Percentiles rank a stretch among this genome's conserved stretches.
These are phyloP conservation scores for Platypus cylindrus DNA, from an alignment of 2,888 invertebrate species.

Conservation along the genomic window DNA sequence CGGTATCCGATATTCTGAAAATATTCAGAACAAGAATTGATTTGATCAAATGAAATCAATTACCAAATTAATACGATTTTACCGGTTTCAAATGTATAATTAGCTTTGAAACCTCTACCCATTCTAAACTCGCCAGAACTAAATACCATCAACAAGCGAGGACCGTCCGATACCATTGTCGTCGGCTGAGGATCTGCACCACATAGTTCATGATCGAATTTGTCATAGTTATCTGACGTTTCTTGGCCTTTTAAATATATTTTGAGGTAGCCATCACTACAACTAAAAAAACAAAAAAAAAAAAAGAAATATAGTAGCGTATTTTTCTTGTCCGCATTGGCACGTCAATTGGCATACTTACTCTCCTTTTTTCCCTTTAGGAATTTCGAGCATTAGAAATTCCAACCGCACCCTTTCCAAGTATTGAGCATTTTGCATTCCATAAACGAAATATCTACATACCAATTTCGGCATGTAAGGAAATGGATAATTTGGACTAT, in stretches of 20 bases:
- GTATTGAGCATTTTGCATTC: conserved; percentile 93
- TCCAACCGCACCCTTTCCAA: conserved; percentile 85
- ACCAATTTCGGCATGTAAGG: conserved; percentile 92
- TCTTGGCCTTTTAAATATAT: conserved; percentile 87
- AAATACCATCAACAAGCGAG: conserved; percentile 87
- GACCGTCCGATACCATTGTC: conserved; percentile 78
- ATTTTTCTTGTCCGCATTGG: not conserved
- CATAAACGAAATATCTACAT: conserved; percentile 93
- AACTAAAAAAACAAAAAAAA: conserved; percentile 39
- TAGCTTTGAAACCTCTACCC: conserved; percentile 84
- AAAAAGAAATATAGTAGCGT: not conserved
- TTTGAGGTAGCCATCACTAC: conserved; percentile 83
- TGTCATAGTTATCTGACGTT: conserved; percentile 83
- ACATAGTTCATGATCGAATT: conserved; percentile 86
- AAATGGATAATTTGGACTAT: conserved; percentile 93
- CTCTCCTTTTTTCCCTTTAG: conserved; percentile 70
- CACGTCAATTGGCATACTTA: conserved; percentile 39
- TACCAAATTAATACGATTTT: conserved; percentile 11
- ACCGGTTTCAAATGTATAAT: conserved; percentile 77
- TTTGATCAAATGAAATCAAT: not conserved
- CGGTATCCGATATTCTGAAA: conserved; percentile 79
- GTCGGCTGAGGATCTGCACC: conserved; percentile 68
- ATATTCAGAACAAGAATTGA: not conserved
- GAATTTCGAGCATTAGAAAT: conserved; percentile 83
- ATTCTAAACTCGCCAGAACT: conserved; percentile 76